Evolutionary conservation across 2,797 vertebrate species (phyloP), one percentile per base, ranked within the genome.

Genomic region (Halcyon badia): DNA sequence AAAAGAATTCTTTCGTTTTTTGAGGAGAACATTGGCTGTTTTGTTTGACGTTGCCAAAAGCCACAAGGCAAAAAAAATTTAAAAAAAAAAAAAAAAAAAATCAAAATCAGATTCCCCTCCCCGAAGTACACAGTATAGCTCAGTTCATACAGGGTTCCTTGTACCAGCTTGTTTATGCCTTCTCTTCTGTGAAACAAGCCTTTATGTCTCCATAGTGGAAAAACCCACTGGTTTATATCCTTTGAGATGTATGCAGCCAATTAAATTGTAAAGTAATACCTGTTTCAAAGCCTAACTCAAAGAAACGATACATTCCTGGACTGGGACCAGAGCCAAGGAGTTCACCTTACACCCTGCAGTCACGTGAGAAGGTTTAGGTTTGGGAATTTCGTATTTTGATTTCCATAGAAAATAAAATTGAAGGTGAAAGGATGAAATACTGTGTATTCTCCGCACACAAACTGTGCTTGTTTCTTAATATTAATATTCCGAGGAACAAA

Each of bases 71-170:
- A 76, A 51, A 51, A 48, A 28, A 49, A 51, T 28, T 14, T 26
- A 66, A 37, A 31, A 73, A 65, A 69, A 92, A 58, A 83, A 20
- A 13, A 22, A 26, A 26, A 15, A 16, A 19, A 22, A 22, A 65
- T 33, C 6, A 42, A 18, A 66, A 18, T 33, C 76, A 12, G 21
- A 94, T 37, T 73, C 81, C 70, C 58, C 62, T 20, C 72, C 79
- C 94, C 37, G 48, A 87, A 94, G 94, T 96, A 96, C 79, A 98
- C 33, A 88, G 96, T 69, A 96, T 60, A 94, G 83, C 78, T 97
- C 95, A 83, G 90, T 64, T 97, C 97, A 98, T 97, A 98, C 96
- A 98, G 95, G 96, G 76, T 75, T 92, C 97, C 98, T 98, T 98
- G 97, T 98, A 95, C 89, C 95, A 96, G 92, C 95, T 95, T 97